These are phyloP conservation scores for Epizoanthus illoricatus DNA, from an alignment of 92 coral and sea anemone species.

Conservation along the genomic window DNA sequence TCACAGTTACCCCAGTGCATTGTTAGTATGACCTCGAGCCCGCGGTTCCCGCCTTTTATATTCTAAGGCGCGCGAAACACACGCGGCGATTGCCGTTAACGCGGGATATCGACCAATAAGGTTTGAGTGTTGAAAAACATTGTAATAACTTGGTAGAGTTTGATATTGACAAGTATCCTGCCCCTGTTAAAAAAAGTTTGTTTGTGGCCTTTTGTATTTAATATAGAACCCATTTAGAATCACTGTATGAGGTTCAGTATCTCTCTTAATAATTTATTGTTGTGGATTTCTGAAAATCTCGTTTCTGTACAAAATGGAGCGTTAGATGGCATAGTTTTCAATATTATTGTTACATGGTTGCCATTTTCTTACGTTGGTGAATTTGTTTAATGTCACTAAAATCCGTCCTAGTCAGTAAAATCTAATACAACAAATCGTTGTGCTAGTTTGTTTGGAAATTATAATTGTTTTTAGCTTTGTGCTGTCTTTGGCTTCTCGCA, in stretches of 20 bases:
- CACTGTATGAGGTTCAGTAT: conserved; percentile 15
- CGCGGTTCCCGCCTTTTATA: conserved; percentile 59
- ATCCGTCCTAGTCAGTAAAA: too few species aligned
- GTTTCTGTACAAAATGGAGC: too few species aligned
- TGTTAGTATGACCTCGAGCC: conserved; percentile 79
- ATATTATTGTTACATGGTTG: too few species aligned
- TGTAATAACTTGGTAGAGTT: conserved; percentile 1
- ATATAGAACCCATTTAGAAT: background rate
- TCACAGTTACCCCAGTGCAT: conserved; percentile 89
- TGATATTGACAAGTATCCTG: conserved; percentile 19
- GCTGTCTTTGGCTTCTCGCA: background rate
- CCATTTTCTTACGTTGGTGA: too few species aligned
- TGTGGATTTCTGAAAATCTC: background rate
- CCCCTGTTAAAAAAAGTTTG: conserved; percentile 22
- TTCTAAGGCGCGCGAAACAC: conserved; percentile 35
- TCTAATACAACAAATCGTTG: too few species aligned
- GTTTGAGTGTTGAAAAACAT: conserved; percentile 6
- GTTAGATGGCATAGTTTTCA: too few species aligned
- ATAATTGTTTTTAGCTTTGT: background rate
- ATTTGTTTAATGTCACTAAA: too few species aligned
- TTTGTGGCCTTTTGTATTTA: conserved; percentile 7
- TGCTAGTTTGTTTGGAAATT: too few species aligned
- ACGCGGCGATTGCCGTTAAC: conserved; percentile 33
- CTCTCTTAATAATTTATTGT: conserved; percentile 30
- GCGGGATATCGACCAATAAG: conserved; percentile 20